These are phyloP conservation scores for Apus apus DNA, from an alignment of 2,113 vertebrate species.

Conservation along the genomic window DNA sequence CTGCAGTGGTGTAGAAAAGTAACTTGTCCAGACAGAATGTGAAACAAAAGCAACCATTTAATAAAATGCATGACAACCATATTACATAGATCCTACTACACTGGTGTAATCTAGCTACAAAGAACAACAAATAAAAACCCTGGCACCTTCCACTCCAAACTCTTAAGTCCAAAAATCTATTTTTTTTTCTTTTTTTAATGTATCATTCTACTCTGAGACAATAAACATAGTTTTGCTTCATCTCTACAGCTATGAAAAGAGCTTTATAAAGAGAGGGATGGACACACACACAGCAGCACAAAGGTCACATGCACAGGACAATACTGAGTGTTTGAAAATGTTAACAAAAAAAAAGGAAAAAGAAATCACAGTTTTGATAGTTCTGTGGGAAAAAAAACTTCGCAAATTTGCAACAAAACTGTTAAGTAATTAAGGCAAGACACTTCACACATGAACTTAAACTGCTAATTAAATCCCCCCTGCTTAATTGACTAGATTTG, in stretches of 20 bases:
- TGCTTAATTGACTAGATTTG: constrained; percentile 89
- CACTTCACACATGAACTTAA: constrained; percentile 87
- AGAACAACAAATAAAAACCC: not conserved
- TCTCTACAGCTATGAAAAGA: not conserved
- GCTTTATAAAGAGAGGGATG: not conserved
- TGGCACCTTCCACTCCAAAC: not conserved
- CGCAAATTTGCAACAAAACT: constrained; percentile 86
- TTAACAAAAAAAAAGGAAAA: constrained; percentile 62
- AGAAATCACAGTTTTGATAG: constrained; percentile 81
- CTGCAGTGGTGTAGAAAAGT: not conserved
- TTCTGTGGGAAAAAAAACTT: constrained; percentile 74
- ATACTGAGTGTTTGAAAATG: constrained; percentile 48
- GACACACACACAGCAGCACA: not conserved
- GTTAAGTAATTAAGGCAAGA: constrained; percentile 87
- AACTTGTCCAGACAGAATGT: not conserved
- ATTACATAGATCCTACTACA: not conserved
- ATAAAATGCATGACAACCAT: not conserved
- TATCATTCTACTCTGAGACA: not conserved
- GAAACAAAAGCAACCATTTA: not conserved
- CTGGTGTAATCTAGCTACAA: not conserved
- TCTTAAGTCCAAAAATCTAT: not conserved
- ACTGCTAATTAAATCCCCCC: constrained; percentile 89
- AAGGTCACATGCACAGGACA: constrained; percentile 58
- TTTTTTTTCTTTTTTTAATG: not conserved
- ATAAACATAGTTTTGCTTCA: not conserved